Evolutionary conservation across 2,797 vertebrate genomes (phyloP), one percentile per base, ranked within the genome.

Genomic region (Molossus alvarezi): DNA sequence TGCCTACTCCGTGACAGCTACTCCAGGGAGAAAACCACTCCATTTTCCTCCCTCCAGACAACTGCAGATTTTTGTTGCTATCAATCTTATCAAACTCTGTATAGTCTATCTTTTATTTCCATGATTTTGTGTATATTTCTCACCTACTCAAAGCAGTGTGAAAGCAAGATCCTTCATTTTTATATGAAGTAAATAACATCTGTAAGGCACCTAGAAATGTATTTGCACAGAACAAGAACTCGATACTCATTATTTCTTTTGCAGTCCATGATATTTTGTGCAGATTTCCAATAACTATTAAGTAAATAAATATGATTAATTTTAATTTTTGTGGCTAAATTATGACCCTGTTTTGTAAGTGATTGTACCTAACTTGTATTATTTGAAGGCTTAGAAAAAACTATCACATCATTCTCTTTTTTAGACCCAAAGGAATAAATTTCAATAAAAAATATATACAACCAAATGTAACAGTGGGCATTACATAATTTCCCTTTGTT

Each of bases 291-390:
- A n/a, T 69, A 41, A 77, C 18, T 69, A 21, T 81, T 53, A 64
- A 53, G 53, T 88, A 67, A 89, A 84, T 57, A 65, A 84, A 60
- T 86, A 41, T 14, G 62, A 48, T 67, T 15, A 3, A 45, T 58
- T 89, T 80, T 89, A 37, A n/a, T 69, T 83, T 96, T 83, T 60
- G 37, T 84, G 58, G 20, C 45, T 73, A 27, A 84, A 88, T 79
- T 23, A 91, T 72, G 37, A 62, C 3, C 41, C 23, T 53, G 3
- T 4, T 91, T 90, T 85, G 18, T 13, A 89, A 72, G 25, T 71
- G 48, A 29, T 18, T 41, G 25, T 76, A 89, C 72, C 13, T 60
- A 81, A 73, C 79, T 90, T 88, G 18, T 1, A 69, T 89, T 77
- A 53, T 51, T 81, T 90, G 4, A 84, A 33, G 25, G 10, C 37